A percentile compares a stretch with the other conserved stretches of the same genome.
Conservation (phyloP, 2,113 vertebrate genomes). For the Oreochromis aureus region DNA sequence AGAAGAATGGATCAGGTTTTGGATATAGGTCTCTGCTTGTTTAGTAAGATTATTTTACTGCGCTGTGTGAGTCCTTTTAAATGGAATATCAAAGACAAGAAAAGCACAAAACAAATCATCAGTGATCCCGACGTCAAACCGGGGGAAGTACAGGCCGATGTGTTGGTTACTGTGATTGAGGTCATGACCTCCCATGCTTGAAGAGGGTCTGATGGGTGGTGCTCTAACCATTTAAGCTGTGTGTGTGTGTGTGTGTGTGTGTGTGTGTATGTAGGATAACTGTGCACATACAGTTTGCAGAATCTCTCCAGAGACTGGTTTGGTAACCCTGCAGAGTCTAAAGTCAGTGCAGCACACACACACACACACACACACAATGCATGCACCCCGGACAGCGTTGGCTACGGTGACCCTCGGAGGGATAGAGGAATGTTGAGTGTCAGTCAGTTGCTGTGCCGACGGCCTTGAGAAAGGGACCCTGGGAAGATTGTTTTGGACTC, state of each 20-base stretch:
- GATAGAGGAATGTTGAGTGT: slow-evolving; percentile 62
- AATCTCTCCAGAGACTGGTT: slow-evolving; percentile 9
- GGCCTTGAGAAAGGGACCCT: slow-evolving; percentile 67
- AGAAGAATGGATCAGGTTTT: background rate
- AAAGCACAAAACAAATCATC: background rate
- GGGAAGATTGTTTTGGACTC: slow-evolving; percentile 63
- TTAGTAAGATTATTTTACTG: background rate
- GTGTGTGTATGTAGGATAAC: background rate
- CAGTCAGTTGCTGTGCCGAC: slow-evolving; percentile 45
- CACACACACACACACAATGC: background rate
- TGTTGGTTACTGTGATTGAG: slow-evolving; percentile 21
- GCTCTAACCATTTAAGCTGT: background rate
- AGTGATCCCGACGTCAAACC: background rate
- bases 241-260: background rate
- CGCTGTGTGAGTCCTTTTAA: background rate
- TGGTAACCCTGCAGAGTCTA: slow-evolving; percentile 16
- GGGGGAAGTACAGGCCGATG: slow-evolving; percentile 38
- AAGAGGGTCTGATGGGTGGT: background rate
- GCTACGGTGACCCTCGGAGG: slow-evolving; percentile 50
- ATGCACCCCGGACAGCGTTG: slow-evolving; percentile 32
- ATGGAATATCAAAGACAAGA: background rate
- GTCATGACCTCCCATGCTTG: slow-evolving; percentile 5
- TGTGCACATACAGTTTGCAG: background rate
- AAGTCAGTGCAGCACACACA: background rate
- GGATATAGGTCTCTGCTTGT: background rate